Evolutionary conservation across 2,888 invertebrate genomes (phyloP).

Genomic region (Antheraea assamensis): DNA sequence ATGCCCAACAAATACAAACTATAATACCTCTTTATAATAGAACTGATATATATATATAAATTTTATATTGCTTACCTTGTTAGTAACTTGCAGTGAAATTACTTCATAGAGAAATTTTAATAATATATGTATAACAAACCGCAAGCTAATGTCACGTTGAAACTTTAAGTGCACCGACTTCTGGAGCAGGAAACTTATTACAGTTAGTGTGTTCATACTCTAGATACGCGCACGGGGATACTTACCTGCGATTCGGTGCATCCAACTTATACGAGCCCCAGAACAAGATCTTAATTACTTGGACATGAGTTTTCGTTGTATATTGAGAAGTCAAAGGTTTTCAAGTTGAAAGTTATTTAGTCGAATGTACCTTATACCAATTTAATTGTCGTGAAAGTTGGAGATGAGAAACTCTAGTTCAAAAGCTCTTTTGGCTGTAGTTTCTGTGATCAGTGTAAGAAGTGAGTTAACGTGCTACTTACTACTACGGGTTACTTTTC

Average conservation of each 20-base stretch:
- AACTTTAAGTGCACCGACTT: conserved; percentile 4
- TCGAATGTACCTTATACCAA: background rate
- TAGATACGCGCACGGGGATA: background rate
- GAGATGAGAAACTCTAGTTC: background rate
- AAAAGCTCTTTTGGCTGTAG: background rate
- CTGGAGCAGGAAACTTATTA: background rate
- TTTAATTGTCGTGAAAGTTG: background rate
- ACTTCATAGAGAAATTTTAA: background rate
- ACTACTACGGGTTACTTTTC: too few relatives aligned
- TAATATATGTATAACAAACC: background rate
- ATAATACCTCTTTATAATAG: too few relatives aligned
- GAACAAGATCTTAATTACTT: conserved; percentile 18
- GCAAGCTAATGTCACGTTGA: background rate
- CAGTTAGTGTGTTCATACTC: background rate
- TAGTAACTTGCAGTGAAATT: background rate
- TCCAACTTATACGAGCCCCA: conserved; percentile 7
- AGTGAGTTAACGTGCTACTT: too few relatives aligned
- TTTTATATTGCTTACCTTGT: background rate
- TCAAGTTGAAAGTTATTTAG: background rate
- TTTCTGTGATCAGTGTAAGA: background rate
- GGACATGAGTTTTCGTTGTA: conserved; percentile 15
- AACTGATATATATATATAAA: too few relatives aligned
- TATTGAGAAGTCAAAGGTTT: background rate
- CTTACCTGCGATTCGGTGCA: conserved; percentile 4
- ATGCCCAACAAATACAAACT: too few relatives aligned